Base-by-base conservation (phyloP, 2,888 invertebrate species). In the Eristalis arbustorum region DNA sequence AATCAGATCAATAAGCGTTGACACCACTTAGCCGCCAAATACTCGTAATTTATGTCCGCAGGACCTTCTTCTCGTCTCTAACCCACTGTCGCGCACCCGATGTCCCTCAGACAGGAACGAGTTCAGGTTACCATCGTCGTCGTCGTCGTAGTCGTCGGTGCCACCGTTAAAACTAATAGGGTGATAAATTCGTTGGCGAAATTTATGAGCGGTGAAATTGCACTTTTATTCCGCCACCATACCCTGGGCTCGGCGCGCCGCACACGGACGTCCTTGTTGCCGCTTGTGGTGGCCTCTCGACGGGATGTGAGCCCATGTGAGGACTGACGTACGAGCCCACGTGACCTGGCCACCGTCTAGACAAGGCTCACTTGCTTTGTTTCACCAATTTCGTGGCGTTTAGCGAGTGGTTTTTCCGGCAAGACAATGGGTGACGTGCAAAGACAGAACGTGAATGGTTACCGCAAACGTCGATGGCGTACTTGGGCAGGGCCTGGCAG, bases 141-240 rank as follows among this genome's bases (percentile, higher is more conserved):
- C 73, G 85, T 25, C 3, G 25, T 25, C 83, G 8, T 18, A 8
- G 69, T 75, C 78, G 78, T 79, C 73, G 85, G 79, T 76, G 71
- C 79, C 84, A 74, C 79, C 76, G 88, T 88, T 84, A 88, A 88
- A 88, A 88, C 79, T 84, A 88, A 88, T 88, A 80, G 88, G 84
- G 80, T 80, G 88, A 88, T 88, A 88, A 88, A 88, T 88, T 88
- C 66, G 72, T 84, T 56, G 56, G 75, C n/a, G 34, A 76, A 84
- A 88, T 88, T 88, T 88, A 88, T 88, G 78, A 69, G 75, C 88
- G 88, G 88, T 88, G 84, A 88, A 88, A 76, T 88, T 88, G 88
- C 88, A 84, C 76, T 76, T 84, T 88, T 79, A 84, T 88, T 88
- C 84, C 56, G 22, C 72, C 76, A 72, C 74, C 31, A 6, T 6